phyloP scores from a whole-genome alignment of 2,113 vertebrate species.

The Bagarius yarrelli region DNA sequence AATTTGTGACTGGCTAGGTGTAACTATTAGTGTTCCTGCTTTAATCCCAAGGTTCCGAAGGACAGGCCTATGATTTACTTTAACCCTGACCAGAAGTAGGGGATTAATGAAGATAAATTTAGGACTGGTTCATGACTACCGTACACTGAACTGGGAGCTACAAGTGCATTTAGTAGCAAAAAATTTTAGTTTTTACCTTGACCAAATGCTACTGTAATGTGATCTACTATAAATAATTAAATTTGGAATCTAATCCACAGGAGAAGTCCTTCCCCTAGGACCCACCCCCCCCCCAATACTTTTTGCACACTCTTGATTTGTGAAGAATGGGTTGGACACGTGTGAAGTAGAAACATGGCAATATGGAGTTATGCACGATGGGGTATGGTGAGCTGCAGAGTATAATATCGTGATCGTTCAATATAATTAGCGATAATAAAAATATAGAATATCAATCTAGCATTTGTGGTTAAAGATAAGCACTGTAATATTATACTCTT shows the following conservation, averaged over 20 bases:
- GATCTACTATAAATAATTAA: too few relatives aligned
- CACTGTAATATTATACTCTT: constrained; percentile 52
- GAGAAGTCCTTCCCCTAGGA: too few relatives aligned
- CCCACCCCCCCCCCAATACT: too few relatives aligned
- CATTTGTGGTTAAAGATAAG: neutral
- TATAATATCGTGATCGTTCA: too few relatives aligned
- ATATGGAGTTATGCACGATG: too few relatives aligned
- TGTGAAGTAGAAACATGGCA: too few relatives aligned
- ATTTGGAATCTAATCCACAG: too few relatives aligned
- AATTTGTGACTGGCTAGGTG: neutral
- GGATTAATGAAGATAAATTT: neutral
- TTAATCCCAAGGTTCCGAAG: neutral
- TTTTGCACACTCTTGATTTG: too few relatives aligned
- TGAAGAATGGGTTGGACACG: too few relatives aligned
- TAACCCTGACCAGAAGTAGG: neutral
- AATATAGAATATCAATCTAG: neutral
- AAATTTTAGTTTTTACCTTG: neutral
- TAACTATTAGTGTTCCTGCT: neutral
- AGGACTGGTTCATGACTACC: neutral
- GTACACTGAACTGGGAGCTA: neutral
- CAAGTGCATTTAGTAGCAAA: neutral
- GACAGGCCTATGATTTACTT: neutral
- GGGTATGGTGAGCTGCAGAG: too few relatives aligned
- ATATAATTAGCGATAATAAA: too few relatives aligned
- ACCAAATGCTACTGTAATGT: too few relatives aligned